Evolutionary conservation across 2,888 invertebrate genomes (phyloP).

Genomic region (Selenia dentaria): DNA sequence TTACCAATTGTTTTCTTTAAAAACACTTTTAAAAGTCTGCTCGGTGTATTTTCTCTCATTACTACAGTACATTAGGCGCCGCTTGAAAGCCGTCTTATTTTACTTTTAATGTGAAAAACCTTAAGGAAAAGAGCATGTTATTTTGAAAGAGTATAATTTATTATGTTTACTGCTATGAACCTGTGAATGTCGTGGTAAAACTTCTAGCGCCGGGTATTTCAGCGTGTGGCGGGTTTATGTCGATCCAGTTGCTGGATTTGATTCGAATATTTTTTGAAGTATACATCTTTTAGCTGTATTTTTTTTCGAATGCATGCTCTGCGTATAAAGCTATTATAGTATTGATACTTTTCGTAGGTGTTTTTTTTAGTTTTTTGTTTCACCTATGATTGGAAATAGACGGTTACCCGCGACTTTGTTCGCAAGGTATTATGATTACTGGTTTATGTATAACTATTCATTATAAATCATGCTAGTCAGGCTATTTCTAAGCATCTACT

Average conservation of each 20-base stretch:
- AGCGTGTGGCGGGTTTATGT: slow-evolving; percentile 13
- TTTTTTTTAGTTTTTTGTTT: too few relatives aligned
- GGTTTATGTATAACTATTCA: too few relatives aligned
- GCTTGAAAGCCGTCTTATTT: slow-evolving; percentile 24
- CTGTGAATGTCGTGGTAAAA: slow-evolving; percentile 46
- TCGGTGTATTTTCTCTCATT: slow-evolving; percentile 37
- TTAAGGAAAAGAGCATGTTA: slow-evolving; percentile 46
- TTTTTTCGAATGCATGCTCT: too few relatives aligned
- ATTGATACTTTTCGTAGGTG: too few relatives aligned
- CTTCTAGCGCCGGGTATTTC: slow-evolving; percentile 32
- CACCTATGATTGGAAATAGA: too few relatives aligned
- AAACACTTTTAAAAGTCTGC: slow-evolving; percentile 14
- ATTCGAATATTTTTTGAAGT: too few relatives aligned
- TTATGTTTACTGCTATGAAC: slow-evolving; percentile 48
- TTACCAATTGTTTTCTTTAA: slow-evolving; percentile 20
- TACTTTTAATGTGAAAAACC: slow-evolving; percentile 43
- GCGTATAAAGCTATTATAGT: too few relatives aligned
- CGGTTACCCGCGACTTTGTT: too few relatives aligned
- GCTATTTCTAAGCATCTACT: too few relatives aligned
- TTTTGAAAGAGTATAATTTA: slow-evolving; percentile 63
- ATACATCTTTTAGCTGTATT: too few relatives aligned
- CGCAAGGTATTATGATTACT: too few relatives aligned
- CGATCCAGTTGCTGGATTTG: slow-evolving; percentile 5
- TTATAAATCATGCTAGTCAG: too few relatives aligned
- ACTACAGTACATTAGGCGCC: slow-evolving; percentile 52